A percentile compares a stretch with the other conserved stretches of the same genome.
Conservation (phyloP, 2,113 vertebrate species). For the Pterocles orientalis region DNA sequence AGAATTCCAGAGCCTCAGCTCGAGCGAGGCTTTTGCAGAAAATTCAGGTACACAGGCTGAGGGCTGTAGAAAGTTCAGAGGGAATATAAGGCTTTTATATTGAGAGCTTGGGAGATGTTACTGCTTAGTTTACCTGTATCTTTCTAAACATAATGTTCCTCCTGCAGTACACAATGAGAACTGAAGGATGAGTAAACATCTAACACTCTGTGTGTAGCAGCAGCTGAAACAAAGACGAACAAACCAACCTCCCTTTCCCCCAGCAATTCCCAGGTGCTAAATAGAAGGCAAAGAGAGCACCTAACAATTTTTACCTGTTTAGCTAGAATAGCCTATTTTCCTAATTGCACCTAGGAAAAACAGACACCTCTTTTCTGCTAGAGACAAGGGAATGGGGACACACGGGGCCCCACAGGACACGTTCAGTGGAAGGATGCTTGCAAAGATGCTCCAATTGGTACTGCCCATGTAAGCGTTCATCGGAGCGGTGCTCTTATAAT, state of each 20-base stretch:
- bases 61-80: neutral
- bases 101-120: neutral
- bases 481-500: neutral
- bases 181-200: neutral
- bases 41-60: neutral
- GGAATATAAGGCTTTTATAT: neutral
- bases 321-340: neutral
- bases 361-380: neutral
- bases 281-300: neutral
- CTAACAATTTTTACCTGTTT: neutral
- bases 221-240: neutral
- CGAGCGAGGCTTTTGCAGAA: neutral
- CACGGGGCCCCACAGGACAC: neutral
- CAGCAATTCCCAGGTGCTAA: neutral
- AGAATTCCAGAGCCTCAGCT: fast-evolving
- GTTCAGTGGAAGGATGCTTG: neutral
- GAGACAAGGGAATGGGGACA: neutral
- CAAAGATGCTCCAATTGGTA: neutral
- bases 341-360: neutral
- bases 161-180: neutral
- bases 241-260: neutral
- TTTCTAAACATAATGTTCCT: neutral
- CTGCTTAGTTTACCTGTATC: neutral
- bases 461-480: no score
- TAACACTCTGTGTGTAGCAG: neutral